Evolutionary conservation across 2,797 vertebrate species (phyloP).

Genomic region (Micropoecilia bifurca): DNA sequence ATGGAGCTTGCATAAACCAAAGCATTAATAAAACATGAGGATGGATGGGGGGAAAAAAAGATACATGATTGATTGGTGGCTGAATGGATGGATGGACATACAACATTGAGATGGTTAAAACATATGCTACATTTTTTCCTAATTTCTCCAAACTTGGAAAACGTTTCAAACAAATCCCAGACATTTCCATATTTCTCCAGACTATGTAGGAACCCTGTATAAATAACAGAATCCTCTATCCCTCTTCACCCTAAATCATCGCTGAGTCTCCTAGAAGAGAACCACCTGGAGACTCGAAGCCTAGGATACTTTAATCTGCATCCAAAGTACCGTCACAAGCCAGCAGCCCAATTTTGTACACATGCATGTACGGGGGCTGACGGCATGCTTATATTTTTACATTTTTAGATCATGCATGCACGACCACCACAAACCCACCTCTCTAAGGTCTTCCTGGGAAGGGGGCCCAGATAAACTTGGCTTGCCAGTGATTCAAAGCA

Average conservation of each 20-base stretch:
- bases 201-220: not conserved
- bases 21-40: not conserved
- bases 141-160: not conserved
- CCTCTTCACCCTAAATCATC: conserved; percentile 30
- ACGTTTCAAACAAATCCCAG: not conserved
- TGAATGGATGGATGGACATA: not conserved
- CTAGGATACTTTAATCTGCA: conserved; percentile 54
- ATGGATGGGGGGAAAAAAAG: not conserved
- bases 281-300: conserved; percentile 63
- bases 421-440: conserved; percentile 36
- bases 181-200: not conserved
- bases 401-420: conserved; percentile 39
- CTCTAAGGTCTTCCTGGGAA: conserved; percentile 70
- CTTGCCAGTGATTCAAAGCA: conserved; percentile 76
- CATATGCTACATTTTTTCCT: not conserved
- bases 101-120: not conserved
- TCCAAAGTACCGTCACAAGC: conserved; percentile 55
- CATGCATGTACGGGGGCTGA: conserved; percentile 24
- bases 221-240: conserved; percentile 22
- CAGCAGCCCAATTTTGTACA: conserved; percentile 12
- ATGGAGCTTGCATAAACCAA: not conserved
- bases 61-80: not conserved
- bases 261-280: conserved; percentile 39
- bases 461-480: conserved; percentile 67
- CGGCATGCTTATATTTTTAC: conserved; percentile 28